phyloP scores from a whole-genome alignment of 2,797 vertebrate species.

The Coregonus suidteri region DNA sequence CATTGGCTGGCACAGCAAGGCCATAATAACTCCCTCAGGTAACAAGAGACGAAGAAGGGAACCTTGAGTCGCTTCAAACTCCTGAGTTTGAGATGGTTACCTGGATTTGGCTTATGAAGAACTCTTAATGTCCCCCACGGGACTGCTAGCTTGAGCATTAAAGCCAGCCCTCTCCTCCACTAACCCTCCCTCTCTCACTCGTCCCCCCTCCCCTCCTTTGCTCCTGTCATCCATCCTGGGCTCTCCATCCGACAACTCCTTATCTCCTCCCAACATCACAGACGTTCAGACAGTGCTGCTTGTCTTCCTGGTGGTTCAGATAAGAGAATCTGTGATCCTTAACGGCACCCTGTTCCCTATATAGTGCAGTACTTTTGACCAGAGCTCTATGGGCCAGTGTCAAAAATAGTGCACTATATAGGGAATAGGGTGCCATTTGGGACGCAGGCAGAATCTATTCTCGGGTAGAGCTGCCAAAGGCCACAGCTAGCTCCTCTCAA shows the following conservation, averaged over 20 bases:
- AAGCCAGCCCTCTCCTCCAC: background rate
- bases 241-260: slow-evolving; percentile 20
- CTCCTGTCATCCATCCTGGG: slow-evolving; percentile 18
- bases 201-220: background rate
- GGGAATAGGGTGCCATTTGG: background rate
- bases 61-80: too few relatives aligned
- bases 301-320: slow-evolving; percentile 49
- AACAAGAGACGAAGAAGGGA: too few relatives aligned
- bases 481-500: slow-evolving; percentile 23
- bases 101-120: too few relatives aligned
- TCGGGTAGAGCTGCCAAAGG: slow-evolving; percentile 32
- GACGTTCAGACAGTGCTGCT: slow-evolving; percentile 33
- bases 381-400: background rate
- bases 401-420: background rate
- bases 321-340: slow-evolving; percentile 37
- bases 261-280: slow-evolving; percentile 38
- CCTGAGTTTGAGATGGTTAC: too few relatives aligned
- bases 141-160: background rate
- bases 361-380: background rate
- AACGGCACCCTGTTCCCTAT: background rate
- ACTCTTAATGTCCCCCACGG: background rate
- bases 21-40: too few relatives aligned
- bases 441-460: background rate
- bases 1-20: too few relatives aligned
- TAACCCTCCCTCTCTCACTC: background rate